Evolutionary conservation across 2,113 vertebrate genomes (phyloP).

Genomic region (Heptranchias perlo): DNA sequence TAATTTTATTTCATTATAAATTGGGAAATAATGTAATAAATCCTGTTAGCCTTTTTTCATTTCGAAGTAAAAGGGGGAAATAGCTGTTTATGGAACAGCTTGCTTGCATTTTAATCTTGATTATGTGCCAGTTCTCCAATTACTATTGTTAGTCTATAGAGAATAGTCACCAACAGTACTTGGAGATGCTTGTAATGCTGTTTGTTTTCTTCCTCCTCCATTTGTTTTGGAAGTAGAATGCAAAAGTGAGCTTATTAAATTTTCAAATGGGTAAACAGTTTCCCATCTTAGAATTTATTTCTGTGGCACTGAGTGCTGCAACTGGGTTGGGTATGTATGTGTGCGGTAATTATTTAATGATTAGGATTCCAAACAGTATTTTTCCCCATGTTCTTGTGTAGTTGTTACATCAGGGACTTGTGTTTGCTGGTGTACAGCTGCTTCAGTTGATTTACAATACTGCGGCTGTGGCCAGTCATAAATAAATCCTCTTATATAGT

Average conservation of each 20-base stretch:
- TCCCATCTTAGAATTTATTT: slow-evolving; percentile 12
- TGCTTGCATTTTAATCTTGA: slow-evolving; percentile 32
- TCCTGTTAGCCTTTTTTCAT: neutral
- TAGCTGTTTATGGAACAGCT: slow-evolving; percentile 23
- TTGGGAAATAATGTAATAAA: slow-evolving; percentile 31
- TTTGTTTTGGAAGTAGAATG: slow-evolving; percentile 33
- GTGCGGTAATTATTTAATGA: slow-evolving; percentile 68
- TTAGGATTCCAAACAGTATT: slow-evolving; percentile 83
- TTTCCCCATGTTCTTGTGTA: slow-evolving; percentile 63
- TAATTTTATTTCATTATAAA: neutral
- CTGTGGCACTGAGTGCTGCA: slow-evolving; percentile 9
- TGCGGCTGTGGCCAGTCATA: slow-evolving; percentile 82
- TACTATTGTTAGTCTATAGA: slow-evolving; percentile 34
- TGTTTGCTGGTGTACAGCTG: slow-evolving; percentile 77
- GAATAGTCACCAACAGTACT: slow-evolving; percentile 23
- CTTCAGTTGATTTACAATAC: slow-evolving; percentile 79
- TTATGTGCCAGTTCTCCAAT: slow-evolving; percentile 37
- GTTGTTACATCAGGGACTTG: slow-evolving; percentile 70
- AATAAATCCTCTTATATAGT: slow-evolving; percentile 96
- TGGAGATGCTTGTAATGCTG: slow-evolving; percentile 30
- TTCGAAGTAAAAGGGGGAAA: slow-evolving; percentile 34
- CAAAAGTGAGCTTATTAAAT: slow-evolving; percentile 35
- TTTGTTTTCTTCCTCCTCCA: slow-evolving; percentile 27
- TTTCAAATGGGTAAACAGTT: slow-evolving; percentile 24
- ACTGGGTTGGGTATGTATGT: slow-evolving; percentile 26